Evolutionary conservation across 2,797 vertebrate genomes (phyloP), one percentile per base, ranked within the genome.

Genomic region (Sandelia bainsii): DNA sequence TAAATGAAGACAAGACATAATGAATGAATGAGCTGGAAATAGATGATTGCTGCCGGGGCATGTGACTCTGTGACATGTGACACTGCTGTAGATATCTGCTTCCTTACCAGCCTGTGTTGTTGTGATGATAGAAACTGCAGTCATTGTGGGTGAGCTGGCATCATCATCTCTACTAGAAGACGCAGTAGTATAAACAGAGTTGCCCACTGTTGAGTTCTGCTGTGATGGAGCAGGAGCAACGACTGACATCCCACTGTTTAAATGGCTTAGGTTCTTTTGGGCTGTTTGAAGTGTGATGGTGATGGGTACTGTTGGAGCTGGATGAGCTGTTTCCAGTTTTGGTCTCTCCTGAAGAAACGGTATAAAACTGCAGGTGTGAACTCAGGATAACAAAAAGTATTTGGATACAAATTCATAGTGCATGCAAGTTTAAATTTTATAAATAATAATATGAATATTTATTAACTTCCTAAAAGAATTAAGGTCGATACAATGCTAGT

Each of bases 91-190:
- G 39, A 42, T 1, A 17, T 4, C 1, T 12, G 11, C 39, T 57
- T 69, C 72, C 90, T 87, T 84, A 95, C 94, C 90, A 6, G 92
- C 63, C 34, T 70, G 85, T n/a, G 90, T 80, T 16, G 85, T 22
- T 0, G 80, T 48, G 62, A 56, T 23, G 27, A 54, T 32, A 3
- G 80, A n/a, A 7, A 73, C 8, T 0, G 72, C 27, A 42, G 72
- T 29, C 0, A 39, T 10, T 2, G 62, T 40, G 13, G 80, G 23
- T 1, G 69, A 11, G 75, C 1, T 19, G 68, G 45, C 77, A 1
- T 73, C 84, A 8, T 72, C 84, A 8, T 80, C 92, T 88, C 58
- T 79, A 56, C 89, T 94, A 87, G 93, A 83, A 71, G 90, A 80
- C 32, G 59, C 40, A 25, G 74, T 37, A 27, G 65, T 46, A 37